Percentiles rank a stretch among this genome's conserved stretches.
Conservation (phyloP, 2,113 vertebrate species). For the Mormoops blainvillei region DNA sequence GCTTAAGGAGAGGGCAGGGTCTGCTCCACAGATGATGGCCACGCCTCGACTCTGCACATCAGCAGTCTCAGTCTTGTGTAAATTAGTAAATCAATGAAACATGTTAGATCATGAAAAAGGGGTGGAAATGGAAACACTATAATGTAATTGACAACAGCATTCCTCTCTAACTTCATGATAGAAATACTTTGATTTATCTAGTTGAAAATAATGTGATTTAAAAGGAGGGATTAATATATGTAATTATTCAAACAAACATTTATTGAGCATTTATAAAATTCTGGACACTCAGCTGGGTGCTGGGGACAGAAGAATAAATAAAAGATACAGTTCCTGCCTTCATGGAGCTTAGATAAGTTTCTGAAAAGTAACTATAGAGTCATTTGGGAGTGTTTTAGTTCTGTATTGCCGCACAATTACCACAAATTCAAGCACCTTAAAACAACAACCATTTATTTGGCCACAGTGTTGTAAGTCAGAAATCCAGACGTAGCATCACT, state of each 20-base stretch:
- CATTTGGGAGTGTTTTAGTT: background rate
- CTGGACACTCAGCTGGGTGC: background rate
- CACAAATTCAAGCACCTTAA: background rate
- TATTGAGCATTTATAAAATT: background rate
- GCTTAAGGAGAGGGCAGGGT: accelerated
- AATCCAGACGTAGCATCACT: background rate
- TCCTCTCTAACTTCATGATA: background rate
- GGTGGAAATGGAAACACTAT: background rate
- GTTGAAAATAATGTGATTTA: background rate
- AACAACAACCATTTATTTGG: background rate
- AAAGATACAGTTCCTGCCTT: background rate
- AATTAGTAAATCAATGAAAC: background rate
- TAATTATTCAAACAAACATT: background rate
- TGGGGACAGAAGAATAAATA: background rate
- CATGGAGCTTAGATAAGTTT: background rate
- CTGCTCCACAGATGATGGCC: background rate
- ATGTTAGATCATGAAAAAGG: background rate
- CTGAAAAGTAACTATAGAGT: background rate
- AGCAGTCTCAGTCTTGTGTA: background rate
- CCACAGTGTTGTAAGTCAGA: background rate
- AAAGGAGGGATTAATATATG: background rate
- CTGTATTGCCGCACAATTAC: background rate
- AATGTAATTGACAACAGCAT: background rate
- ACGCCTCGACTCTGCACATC: background rate
- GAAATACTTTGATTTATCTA: background rate